Percentiles rank a stretch among this genome's conserved stretches.
phyloP scores from a whole-genome alignment of 2,888 invertebrate genomes.

The Macropis europaea region DNA sequence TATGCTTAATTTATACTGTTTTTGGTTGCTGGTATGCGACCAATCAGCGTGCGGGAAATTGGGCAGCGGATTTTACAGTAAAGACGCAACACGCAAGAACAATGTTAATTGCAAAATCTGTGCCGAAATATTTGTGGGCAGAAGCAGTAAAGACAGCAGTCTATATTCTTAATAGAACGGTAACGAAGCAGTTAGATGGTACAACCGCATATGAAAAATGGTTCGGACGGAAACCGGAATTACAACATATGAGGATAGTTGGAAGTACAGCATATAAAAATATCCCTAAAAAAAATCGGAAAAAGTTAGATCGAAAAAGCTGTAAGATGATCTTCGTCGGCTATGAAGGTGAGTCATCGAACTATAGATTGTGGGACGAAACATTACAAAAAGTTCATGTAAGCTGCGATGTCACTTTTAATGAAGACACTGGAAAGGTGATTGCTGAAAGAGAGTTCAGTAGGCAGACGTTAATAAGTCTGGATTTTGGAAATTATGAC shows the following conservation, averaged over 20 bases:
- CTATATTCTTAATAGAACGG: background rate
- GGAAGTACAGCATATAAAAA: constrained; percentile 52
- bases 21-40: too few relatives aligned
- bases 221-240: constrained; percentile 48
- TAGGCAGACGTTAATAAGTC: background rate
- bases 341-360: constrained; percentile 46
- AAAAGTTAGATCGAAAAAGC: constrained; percentile 53
- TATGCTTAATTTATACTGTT: too few relatives aligned
- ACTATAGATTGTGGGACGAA: constrained; percentile 62
- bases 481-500: background rate
- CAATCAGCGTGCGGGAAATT: too few relatives aligned
- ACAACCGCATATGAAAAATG: constrained; percentile 17
- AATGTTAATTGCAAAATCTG: constrained; percentile 4
- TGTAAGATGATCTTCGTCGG: constrained; percentile 44
- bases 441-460: background rate
- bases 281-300: constrained; percentile 45
- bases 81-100: too few relatives aligned
- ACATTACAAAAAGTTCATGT: constrained; percentile 40
- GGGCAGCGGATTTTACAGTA: too few relatives aligned
- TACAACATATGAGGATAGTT: constrained; percentile 55
- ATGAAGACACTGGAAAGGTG: constrained; percentile 40
- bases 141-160: constrained; percentile 24
- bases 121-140: constrained; percentile 16
- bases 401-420: constrained; percentile 62
- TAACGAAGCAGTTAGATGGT: background rate